Evolutionary conservation across 2,888 invertebrate species (phyloP).

Genomic region (Cheilosia variabilis): DNA sequence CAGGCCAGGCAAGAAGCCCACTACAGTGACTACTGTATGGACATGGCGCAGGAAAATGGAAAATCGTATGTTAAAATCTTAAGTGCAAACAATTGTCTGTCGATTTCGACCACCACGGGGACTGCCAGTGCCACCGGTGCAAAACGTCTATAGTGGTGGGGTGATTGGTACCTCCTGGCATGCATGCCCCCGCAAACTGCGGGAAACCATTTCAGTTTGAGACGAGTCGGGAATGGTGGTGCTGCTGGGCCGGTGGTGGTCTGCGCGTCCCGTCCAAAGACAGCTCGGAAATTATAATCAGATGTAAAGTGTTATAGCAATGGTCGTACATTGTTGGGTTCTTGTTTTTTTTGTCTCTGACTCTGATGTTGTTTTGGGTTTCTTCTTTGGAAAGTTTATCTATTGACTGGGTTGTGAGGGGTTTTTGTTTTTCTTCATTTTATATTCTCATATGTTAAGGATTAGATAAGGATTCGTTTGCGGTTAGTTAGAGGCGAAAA

Average conservation of each 20-base stretch:
- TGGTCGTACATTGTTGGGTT: conserved; percentile 70
- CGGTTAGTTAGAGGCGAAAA: conserved; percentile 4
- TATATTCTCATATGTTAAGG: conserved; percentile 66
- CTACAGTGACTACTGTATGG: conserved; percentile 57
- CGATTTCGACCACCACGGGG: conserved; percentile 81
- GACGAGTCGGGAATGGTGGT: conserved; percentile 60
- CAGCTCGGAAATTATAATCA: conserved; percentile 75
- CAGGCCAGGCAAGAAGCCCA: conserved; percentile 11
- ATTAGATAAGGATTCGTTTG: conserved; percentile 69
- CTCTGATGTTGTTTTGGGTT: conserved; percentile 27
- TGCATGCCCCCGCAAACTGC: conserved; percentile 26
- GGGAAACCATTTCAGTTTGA: conserved; percentile 72
- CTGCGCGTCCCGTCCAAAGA: conserved; percentile 66
- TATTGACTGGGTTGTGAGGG: conserved; percentile 24
- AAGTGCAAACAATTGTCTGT: conserved; percentile 84
- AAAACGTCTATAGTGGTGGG: conserved; percentile 49
- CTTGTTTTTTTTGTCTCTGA: conserved; percentile 54
- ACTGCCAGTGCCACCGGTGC: conserved; percentile 81
- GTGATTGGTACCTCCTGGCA: conserved; percentile 29
- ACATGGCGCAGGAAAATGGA: conserved; percentile 74
- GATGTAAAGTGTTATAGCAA: conserved; percentile 75
- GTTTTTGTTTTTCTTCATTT: conserved; percentile 29
- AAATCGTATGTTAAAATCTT: conserved; percentile 84
- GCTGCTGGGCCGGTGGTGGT: conserved; percentile 60
- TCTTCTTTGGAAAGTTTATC: conserved; percentile 31